These are phyloP conservation scores for Tympanoctomys barrerae DNA, from an alignment of 2,797 vertebrate species.

Conservation along the genomic window DNA sequence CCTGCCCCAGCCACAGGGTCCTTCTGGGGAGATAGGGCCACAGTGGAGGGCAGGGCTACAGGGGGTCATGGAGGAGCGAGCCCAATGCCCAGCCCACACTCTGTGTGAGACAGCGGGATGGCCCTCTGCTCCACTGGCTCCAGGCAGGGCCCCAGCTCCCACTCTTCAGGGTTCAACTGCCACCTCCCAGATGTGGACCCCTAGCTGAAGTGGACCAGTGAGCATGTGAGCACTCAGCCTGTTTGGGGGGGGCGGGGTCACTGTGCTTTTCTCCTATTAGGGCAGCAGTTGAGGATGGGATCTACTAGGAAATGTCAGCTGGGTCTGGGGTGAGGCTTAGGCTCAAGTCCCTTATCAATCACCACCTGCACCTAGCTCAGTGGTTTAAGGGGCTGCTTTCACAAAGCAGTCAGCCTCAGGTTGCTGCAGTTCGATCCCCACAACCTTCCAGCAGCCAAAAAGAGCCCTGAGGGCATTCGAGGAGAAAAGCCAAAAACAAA, in stretches of 20 bases:
- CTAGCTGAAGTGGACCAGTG: background rate
- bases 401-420: no score
- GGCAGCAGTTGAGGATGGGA: background rate
- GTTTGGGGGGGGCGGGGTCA: background rate
- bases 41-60: accelerated
- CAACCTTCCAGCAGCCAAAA: no score
- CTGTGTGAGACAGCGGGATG: background rate
- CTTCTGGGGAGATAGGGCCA: background rate
- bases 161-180: background rate
- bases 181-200: background rate
- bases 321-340: background rate
- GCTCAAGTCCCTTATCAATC: accelerated
- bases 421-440: no score
- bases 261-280: background rate
- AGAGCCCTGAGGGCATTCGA: no score
- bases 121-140: background rate
- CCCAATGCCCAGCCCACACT: background rate
- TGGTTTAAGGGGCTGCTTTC: no score
- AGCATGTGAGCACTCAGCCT: background rate
- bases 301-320: background rate
- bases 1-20: background rate
- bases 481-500: no score
- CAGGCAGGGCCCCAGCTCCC: background rate
- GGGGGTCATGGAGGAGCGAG: background rate
- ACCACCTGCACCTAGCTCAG: no score